Base-by-base conservation (phyloP, 64 coral and sea anemone species). In the Hydrozoanthus tunicans region DNA sequence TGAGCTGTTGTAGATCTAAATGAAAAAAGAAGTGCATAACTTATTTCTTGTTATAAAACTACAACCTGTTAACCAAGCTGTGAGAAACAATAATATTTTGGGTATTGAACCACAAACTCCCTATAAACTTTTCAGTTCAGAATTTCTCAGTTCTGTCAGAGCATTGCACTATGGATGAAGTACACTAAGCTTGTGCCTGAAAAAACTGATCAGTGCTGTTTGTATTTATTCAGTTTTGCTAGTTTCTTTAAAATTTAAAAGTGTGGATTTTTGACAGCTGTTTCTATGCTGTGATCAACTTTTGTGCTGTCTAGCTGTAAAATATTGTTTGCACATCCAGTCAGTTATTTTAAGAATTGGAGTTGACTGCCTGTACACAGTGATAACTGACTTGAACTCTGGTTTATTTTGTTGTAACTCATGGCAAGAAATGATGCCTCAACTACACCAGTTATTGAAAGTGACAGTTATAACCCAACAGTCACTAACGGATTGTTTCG, bases 401-500 rank as follows among this genome's bases (percentile, higher is more conserved):
- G 64, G 64, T 9, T 82, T 5, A 64, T 63, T 11, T 14, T 60
- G 54, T 4, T 61, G 79, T 64, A 25, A 74, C 57, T 88, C 56
- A 88, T 88, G 84, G 84, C 84, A 61, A 75, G 70, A 72, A 88
- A 88, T 74, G 0, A 0, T 73, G 6, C 70, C 64, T 85, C 82
- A 85, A 69, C 32, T 70, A 62, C 63, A 6, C 51, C 56, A 70
- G 89, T 81, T 43, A 67, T 85, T 94, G 89, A 79, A 74, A 93
- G 93, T 64, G 89, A 94, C 15, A 82, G 71, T 26, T 53, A 89
- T 10, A 91, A 15, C 53, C 73, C 59, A 84, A 79, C 75, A 57
- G 58, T 76, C 5, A 53, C 91, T 14, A 82, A 62, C 89, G 91
- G 89, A 89, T 93, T 97, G 54, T 94, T 97, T 60, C 80, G 95